Conservation (phyloP, 2,797 vertebrate genomes). For the Lagothrix lagotricha region DNA sequence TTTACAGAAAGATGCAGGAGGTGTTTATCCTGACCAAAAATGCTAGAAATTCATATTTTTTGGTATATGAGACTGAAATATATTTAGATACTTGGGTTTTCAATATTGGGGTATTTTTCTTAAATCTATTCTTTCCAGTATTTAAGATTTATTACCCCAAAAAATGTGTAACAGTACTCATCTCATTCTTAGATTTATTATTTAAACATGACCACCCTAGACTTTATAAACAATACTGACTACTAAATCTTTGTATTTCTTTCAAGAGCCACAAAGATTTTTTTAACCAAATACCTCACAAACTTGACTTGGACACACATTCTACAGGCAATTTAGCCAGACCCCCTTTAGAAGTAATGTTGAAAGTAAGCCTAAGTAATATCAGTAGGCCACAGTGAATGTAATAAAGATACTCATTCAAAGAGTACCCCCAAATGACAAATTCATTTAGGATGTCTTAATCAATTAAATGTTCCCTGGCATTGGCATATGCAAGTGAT, state of each 20-base stretch:
- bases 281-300: slow-evolving; percentile 3
- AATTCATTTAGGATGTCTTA: slow-evolving; percentile 74
- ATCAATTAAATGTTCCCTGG: slow-evolving; percentile 43
- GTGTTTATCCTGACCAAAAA: not conserved
- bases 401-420: not conserved
- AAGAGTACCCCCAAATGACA: slow-evolving; percentile 28
- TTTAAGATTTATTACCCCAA: not conserved
- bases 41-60: not conserved
- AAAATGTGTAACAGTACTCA: not conserved
- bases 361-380: slow-evolving; percentile 52
- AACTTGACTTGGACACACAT: not conserved
- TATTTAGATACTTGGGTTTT: slow-evolving; percentile 22
- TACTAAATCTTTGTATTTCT: not conserved
- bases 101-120: not conserved
- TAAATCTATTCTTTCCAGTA: not conserved
- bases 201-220: not conserved
- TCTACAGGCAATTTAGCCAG: not conserved
- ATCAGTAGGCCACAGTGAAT: not conserved
- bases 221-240: slow-evolving; percentile 2
- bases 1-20: not conserved
- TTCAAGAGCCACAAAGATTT: slow-evolving; percentile 28
- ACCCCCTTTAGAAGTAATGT: slow-evolving; percentile 32
- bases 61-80: not conserved
- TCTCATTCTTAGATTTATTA: slow-evolving; percentile 17
- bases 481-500: slow-evolving; percentile 46